A percentile compares a stretch with the other conserved stretches of the same genome.
Conservation (phyloP, 2,888 invertebrate species). For the Omphaloscelis lunosa region DNA sequence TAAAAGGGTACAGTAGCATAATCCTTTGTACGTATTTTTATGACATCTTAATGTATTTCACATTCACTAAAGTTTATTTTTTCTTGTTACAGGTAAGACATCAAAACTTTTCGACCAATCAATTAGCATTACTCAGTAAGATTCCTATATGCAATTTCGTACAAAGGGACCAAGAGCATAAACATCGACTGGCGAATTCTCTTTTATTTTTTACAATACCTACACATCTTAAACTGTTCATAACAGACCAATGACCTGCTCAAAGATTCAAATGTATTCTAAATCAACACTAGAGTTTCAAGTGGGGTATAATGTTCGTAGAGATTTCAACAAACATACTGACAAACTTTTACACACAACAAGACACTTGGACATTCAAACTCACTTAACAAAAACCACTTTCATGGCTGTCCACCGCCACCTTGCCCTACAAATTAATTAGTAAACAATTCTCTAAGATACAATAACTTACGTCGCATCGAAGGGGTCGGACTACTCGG, state of each 20-base stretch:
- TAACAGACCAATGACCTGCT: constrained; percentile 48
- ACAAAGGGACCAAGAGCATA: background rate
- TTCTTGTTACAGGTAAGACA: constrained; percentile 72
- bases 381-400: constrained; percentile 47
- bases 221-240: constrained; percentile 21
- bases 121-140: constrained; percentile 43
- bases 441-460: constrained; percentile 77
- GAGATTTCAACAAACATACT: constrained; percentile 44
- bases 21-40: constrained; percentile 5
- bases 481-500: constrained; percentile 69
- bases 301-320: constrained; percentile 43
- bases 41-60: constrained; percentile 4
- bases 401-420: constrained; percentile 60
- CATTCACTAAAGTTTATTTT: constrained; percentile 22
- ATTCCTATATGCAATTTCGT: constrained; percentile 14
- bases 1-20: background rate
- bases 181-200: background rate
- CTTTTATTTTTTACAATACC: background rate
- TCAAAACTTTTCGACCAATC: constrained; percentile 30
- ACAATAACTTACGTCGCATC: constrained; percentile 71
- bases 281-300: constrained; percentile 52
- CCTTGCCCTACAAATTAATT: constrained; percentile 79
- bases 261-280: constrained; percentile 52
- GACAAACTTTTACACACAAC: constrained; percentile 28
- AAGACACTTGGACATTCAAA: constrained; percentile 40